A percentile compares a stretch with the other conserved stretches of the same genome.
These are phyloP conservation scores for Pseudochirops corinnae DNA, from an alignment of 2,797 vertebrate genomes.

Conservation along the genomic window DNA sequence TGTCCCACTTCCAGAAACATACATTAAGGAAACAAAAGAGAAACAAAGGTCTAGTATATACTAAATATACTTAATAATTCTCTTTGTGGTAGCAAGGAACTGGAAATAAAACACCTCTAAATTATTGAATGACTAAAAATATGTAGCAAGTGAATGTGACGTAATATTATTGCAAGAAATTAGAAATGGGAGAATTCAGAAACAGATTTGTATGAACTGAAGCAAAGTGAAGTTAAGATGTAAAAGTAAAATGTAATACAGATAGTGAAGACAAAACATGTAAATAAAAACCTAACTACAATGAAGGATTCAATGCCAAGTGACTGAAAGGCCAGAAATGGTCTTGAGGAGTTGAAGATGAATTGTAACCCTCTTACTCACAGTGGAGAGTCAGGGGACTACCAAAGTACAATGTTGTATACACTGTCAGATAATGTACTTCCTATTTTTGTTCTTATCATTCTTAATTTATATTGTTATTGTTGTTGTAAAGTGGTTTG, in stretches of 20 bases:
- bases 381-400: not conserved
- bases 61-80: not conserved
- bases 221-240: not conserved
- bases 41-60: not conserved
- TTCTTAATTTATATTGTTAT: not conserved
- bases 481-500: not conserved
- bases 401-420: not conserved
- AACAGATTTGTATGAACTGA: not conserved
- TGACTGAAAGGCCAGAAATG: not conserved
- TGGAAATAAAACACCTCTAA: not conserved
- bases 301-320: not conserved
- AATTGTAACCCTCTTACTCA: not conserved
- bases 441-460: not conserved
- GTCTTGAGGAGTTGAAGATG: not conserved
- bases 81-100: not conserved
- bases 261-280: not conserved
- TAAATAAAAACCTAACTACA: not conserved
- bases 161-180: not conserved
- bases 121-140: not conserved
- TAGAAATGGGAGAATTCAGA: not conserved
- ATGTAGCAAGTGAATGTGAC: not conserved
- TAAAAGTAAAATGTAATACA: not conserved
- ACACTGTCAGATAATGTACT: not conserved
- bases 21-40: not conserved
- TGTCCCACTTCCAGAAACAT: not conserved